These are phyloP conservation scores for Diarsia brunnea DNA, from an alignment of 2,888 invertebrate genomes.

Conservation along the genomic window DNA sequence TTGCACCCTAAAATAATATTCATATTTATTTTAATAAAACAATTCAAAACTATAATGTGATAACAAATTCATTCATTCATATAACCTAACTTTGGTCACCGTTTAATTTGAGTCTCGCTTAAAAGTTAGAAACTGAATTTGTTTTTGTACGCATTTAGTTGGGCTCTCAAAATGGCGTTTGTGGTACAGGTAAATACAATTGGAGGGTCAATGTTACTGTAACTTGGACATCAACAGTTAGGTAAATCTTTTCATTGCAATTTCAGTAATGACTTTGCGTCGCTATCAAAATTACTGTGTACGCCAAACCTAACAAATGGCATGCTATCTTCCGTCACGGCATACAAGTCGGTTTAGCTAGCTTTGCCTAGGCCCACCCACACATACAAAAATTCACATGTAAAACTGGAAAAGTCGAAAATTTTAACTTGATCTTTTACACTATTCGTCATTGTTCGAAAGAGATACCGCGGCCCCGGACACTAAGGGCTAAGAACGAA, in stretches of 20 bases:
- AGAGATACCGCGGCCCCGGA: too few relatives aligned
- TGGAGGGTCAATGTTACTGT: background rate
- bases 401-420: too few relatives aligned
- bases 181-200: background rate
- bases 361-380: too few relatives aligned
- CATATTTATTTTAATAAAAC: slow-evolving; percentile 15
- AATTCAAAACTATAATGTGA: background rate
- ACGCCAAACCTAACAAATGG: too few relatives aligned
- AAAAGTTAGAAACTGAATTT: slow-evolving; percentile 49
- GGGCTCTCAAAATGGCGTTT: slow-evolving; percentile 23
- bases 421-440: too few relatives aligned
- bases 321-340: background rate
- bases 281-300: background rate
- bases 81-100: slow-evolving; percentile 25
- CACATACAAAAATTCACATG: too few relatives aligned
- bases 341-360: background rate
- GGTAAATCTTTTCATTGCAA: background rate
- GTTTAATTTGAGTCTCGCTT: slow-evolving; percentile 48
- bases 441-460: too few relatives aligned
- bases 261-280: background rate
- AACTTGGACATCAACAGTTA: background rate
- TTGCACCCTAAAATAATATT: background rate
- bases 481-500: too few relatives aligned
- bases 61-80: slow-evolving; percentile 42
- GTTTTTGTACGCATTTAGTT: slow-evolving; percentile 41